A percentile compares a stretch with the other conserved stretches of the same genome.
phyloP scores from a whole-genome alignment of 2,888 invertebrate genomes.

The Drosophila imparisetae region DNA sequence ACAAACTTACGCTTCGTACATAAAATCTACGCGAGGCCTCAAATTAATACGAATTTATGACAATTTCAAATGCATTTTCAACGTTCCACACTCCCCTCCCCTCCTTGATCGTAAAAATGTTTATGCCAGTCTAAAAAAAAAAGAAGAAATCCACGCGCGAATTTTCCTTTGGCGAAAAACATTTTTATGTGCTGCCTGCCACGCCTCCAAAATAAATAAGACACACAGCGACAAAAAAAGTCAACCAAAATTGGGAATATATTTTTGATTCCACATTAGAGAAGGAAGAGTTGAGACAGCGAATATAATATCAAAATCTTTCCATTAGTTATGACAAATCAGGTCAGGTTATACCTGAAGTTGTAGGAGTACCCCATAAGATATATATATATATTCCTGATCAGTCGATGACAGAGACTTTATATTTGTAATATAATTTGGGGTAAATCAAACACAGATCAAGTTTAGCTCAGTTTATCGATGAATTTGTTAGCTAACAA shows the following conservation, averaged over 20 bases:
- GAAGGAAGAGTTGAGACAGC: not conserved
- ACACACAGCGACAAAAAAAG: not conserved
- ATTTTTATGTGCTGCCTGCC: conserved; percentile 60
- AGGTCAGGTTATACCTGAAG: not conserved
- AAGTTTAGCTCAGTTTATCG: not conserved
- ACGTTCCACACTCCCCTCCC: conserved; percentile 9
- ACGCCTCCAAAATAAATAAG: conserved; percentile 40
- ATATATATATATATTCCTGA: not conserved
- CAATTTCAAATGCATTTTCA: conserved; percentile 70
- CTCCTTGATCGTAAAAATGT: conserved; percentile 48
- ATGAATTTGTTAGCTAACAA: not conserved
- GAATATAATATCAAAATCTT: not conserved
- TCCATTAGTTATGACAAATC: not conserved
- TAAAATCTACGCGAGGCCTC: conserved; percentile 61
- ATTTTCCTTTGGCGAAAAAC: conserved; percentile 45
- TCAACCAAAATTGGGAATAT: not conserved
- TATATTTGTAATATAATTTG: not conserved
- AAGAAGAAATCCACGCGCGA: conserved; percentile 46
- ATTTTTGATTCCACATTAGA: not conserved
- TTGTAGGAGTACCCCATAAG: not conserved
- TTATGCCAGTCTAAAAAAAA: conserved; percentile 42
- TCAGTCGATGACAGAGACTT: not conserved
- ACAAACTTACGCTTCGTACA: conserved; percentile 40
- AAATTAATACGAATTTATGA: conserved; percentile 73
- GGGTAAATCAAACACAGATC: not conserved